Percentiles rank a stretch among this genome's conserved stretches.
These are phyloP conservation scores for Alouatta palliata DNA, from an alignment of 2,113 vertebrate species.

Conservation along the genomic window DNA sequence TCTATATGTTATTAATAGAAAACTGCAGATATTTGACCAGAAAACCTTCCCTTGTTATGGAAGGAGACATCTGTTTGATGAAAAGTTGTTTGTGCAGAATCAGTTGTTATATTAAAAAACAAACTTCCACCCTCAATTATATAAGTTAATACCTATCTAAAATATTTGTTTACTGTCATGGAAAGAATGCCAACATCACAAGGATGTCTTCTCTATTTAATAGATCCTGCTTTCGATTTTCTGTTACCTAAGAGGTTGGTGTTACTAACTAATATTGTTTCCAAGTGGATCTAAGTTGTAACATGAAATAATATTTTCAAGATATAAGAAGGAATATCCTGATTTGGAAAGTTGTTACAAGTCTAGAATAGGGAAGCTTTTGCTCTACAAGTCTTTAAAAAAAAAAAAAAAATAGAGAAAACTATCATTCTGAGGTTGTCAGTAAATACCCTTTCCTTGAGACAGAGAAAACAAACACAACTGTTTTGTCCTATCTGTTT, in stretches of 20 bases:
- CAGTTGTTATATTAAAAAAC: neutral
- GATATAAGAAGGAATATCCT: neutral
- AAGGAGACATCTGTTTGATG: neutral
- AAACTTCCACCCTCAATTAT: neutral
- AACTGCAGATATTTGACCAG: neutral
- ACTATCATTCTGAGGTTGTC: neutral
- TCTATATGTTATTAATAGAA: neutral
- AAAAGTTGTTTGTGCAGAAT: neutral
- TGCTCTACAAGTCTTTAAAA: neutral
- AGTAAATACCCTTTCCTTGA: neutral
- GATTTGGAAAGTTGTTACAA: neutral
- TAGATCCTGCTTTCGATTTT: neutral
- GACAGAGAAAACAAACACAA: neutral
- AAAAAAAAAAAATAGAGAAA: neutral
- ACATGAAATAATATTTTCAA: slow-evolving; percentile 17
- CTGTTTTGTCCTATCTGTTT: neutral
- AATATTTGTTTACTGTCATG: neutral
- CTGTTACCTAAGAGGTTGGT: neutral
- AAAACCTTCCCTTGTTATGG: neutral
- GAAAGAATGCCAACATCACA: neutral
- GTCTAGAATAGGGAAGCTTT: neutral
- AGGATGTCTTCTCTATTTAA: neutral
- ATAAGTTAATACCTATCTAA: neutral
- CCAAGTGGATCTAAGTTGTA: slow-evolving; percentile 36
- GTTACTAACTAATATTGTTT: neutral